phyloP scores from a whole-genome alignment of 2,888 invertebrate species.

The Antheraea yamamai region DNA sequence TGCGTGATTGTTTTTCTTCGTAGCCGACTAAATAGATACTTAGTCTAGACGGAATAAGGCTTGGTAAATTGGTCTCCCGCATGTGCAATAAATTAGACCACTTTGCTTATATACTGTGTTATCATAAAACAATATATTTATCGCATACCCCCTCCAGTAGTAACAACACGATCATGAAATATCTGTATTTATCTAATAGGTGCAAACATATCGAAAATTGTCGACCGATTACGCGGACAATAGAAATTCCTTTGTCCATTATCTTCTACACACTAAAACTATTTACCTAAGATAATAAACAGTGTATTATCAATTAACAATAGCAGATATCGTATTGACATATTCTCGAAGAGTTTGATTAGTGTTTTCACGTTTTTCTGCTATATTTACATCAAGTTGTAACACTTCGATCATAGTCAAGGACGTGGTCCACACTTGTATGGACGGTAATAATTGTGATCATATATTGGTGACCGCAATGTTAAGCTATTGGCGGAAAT shows the following conservation, averaged over 20 bases:
- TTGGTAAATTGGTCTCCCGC: background rate
- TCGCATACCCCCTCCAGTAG: background rate
- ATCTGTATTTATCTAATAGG: slow-evolving; percentile 4
- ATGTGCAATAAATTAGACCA: background rate
- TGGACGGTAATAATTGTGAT: background rate
- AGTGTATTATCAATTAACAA: slow-evolving; percentile 23
- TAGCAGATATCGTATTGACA: slow-evolving; percentile 41
- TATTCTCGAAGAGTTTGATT: slow-evolving; percentile 49
- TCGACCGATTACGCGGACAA: slow-evolving; percentile 16
- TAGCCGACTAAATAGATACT: background rate
- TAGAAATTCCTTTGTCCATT: slow-evolving; percentile 20
- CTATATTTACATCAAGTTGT: slow-evolving; percentile 26
- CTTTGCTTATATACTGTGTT: background rate
- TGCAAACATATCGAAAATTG: slow-evolving; percentile 8
- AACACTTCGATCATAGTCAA: background rate
- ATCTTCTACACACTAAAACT: slow-evolving; percentile 15
- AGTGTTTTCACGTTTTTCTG: slow-evolving; percentile 44
- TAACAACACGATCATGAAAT: background rate
- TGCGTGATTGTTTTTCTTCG: background rate
- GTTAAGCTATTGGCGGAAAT: background rate
- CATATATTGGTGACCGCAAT: background rate
- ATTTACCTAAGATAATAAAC: slow-evolving; percentile 22
- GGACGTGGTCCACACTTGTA: background rate
- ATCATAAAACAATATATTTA: background rate
- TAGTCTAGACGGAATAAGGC: background rate